phyloP scores from a whole-genome alignment of 2,113 vertebrate genomes.

The Carlito syrichta region DNA sequence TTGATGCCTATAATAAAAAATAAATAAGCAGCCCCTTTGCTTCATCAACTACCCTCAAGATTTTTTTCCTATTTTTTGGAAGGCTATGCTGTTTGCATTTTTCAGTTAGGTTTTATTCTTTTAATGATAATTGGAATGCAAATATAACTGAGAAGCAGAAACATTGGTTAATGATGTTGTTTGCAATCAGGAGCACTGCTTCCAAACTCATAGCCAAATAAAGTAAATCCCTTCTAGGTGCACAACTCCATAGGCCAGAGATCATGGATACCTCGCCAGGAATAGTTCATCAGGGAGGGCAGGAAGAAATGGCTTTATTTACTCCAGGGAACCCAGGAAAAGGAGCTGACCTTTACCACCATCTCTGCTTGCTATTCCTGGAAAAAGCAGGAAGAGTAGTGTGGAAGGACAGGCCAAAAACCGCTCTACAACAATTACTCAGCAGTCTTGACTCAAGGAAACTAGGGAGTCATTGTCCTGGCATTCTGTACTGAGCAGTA shows the following conservation, averaged over 20 bases:
- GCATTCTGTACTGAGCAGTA: not conserved
- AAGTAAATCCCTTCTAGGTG: not conserved
- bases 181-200: not conserved
- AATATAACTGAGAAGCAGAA: not conserved
- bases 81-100: not conserved
- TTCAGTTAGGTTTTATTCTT: not conserved
- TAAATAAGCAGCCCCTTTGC: not conserved
- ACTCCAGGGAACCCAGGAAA: not conserved
- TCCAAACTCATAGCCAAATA: not conserved
- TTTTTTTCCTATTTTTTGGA: not conserved
- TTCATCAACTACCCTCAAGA: not conserved
- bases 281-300: not conserved
- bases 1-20: not conserved
- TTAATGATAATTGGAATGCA: not conserved
- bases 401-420: not conserved
- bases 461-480: not conserved
- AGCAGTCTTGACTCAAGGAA: not conserved
- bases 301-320: not conserved
- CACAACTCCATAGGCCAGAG: not conserved
- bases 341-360: not conserved
- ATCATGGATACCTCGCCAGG: not conserved
- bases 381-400: not conserved
- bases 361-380: not conserved
- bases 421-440: not conserved
- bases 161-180: not conserved